A percentile compares a stretch with the other conserved stretches of the same genome.
Conservation (phyloP, 1,140 invertebrate genomes). For the Oscheius sp. region DNA sequence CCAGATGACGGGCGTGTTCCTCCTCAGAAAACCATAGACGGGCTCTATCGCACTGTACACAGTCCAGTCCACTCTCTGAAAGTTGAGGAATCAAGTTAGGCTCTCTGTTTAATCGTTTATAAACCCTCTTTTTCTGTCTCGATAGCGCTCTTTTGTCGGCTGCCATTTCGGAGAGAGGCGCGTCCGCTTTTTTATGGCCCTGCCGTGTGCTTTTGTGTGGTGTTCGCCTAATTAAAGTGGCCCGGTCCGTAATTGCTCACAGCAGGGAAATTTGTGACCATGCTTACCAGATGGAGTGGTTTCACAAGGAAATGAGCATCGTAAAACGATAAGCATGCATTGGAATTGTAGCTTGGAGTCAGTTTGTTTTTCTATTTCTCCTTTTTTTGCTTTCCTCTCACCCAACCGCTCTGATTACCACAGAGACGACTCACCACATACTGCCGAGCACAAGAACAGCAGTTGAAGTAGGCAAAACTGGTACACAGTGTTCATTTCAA, state of each 20-base stretch:
- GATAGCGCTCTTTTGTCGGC: not conserved
- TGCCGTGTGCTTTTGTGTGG: not conserved
- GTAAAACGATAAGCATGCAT: no score
- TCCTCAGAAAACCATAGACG: slow-evolving; percentile 17
- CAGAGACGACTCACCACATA: no score
- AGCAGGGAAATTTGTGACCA: no score
- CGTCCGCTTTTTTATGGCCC: not conserved
- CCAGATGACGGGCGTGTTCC: slow-evolving; percentile 5
- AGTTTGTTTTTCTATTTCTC: not conserved
- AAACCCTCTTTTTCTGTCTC: not conserved
- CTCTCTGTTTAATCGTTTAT: slow-evolving; percentile 1
- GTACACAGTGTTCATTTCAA: no score
- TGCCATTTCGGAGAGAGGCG: not conserved
- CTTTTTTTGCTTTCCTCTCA: not conserved
- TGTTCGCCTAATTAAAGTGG: slow-evolving; percentile 1
- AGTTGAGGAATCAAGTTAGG: not conserved
- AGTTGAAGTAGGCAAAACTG: no score
- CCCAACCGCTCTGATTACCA: not conserved
- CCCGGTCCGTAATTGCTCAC: not conserved
- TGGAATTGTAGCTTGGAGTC: not conserved
- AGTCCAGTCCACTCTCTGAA: slow-evolving; percentile 7
- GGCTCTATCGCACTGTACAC: slow-evolving; percentile 20
- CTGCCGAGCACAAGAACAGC: no score
- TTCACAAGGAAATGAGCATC: no score
- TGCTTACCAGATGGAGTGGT: no score